Evolutionary conservation across 2,888 invertebrate genomes (phyloP).

Genomic region (Cerastis rubricosa): DNA sequence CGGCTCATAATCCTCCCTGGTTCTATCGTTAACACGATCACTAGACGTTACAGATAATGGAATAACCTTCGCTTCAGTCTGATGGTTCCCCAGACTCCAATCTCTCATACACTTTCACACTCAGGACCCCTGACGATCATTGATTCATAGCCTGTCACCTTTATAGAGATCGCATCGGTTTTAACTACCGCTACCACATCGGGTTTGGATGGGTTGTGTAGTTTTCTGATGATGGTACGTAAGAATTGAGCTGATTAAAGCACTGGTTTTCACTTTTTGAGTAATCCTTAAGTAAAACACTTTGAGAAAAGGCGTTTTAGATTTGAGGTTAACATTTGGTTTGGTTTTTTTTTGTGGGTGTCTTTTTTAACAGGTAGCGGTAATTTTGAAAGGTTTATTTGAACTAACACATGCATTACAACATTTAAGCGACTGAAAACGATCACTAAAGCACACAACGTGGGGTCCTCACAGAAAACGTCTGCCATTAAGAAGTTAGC

Average conservation of each 20-base stretch:
- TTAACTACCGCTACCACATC: constrained; percentile 29
- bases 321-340: constrained; percentile 43
- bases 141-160: constrained; percentile 51
- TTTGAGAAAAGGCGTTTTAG: constrained; percentile 47
- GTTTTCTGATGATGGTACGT: background rate
- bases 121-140: constrained; percentile 48
- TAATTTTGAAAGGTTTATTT: background rate
- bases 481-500: constrained; percentile 52
- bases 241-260: constrained; percentile 4
- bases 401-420: constrained; percentile 28
- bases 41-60: constrained; percentile 39
- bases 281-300: constrained; percentile 3
- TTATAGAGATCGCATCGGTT: constrained; percentile 43
- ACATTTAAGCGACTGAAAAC: constrained; percentile 34
- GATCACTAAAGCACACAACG: constrained; percentile 41
- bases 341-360: background rate
- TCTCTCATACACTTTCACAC: constrained; percentile 37
- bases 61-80: constrained; percentile 27
- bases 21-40: constrained; percentile 47
- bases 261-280: background rate
- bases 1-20: constrained; percentile 16
- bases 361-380: constrained; percentile 5
- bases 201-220: background rate
- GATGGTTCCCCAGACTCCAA: constrained; percentile 42
- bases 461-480: constrained; percentile 27